phyloP scores from a whole-genome alignment of 2,888 invertebrate species.

The Allolobophora icterica region DNA sequence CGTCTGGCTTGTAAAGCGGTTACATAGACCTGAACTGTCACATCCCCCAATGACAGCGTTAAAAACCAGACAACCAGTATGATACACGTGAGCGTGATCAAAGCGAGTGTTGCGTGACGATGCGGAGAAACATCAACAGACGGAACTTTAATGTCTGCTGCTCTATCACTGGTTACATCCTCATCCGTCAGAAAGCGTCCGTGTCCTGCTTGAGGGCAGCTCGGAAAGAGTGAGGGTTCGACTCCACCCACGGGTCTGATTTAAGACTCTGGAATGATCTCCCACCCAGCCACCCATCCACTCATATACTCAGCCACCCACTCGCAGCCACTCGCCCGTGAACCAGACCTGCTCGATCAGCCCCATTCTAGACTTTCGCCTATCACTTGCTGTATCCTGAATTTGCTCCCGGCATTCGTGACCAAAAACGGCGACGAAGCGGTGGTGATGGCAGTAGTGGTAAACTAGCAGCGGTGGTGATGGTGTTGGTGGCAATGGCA shows the following conservation, averaged over 20 bases:
- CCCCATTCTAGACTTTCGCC: background rate
- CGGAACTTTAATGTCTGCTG: background rate
- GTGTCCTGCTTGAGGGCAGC: background rate
- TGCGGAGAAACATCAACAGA: background rate
- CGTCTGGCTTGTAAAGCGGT: too few relatives aligned
- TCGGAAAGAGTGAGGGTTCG: background rate
- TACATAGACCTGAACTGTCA: too few relatives aligned
- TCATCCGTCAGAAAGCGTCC: background rate
- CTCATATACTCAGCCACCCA: too few relatives aligned
- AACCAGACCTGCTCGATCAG: background rate
- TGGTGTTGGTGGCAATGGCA: too few relatives aligned
- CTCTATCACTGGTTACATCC: background rate
- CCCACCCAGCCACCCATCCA: background rate
- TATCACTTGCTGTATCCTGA: background rate
- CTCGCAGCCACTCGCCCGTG: too few relatives aligned
- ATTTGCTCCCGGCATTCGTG: background rate
- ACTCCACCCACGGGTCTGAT: background rate
- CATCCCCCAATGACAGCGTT: too few relatives aligned
- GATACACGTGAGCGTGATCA: background rate
- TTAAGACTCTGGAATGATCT: background rate
- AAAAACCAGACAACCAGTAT: too few relatives aligned
- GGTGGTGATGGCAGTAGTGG: too few relatives aligned
- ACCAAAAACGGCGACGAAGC: too few relatives aligned
- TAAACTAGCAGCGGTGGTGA: too few relatives aligned
- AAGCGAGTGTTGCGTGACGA: background rate